Percentiles rank a stretch among this genome's conserved stretches.
Evolutionary conservation across 2,113 vertebrate genomes (phyloP).

Genomic region (Bujurquina vittata): DNA sequence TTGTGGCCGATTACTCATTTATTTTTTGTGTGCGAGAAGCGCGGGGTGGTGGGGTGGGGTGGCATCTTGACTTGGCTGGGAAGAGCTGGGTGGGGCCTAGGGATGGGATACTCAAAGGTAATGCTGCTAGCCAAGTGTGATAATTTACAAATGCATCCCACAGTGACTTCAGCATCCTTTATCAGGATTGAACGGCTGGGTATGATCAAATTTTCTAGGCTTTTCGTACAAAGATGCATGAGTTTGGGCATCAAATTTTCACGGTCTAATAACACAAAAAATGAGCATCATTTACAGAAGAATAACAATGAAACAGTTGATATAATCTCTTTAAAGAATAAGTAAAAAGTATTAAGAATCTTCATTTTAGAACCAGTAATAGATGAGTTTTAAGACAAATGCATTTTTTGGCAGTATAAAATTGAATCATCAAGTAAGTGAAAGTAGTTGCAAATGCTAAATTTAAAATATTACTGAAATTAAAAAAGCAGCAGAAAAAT

Average conservation of each 20-base stretch:
- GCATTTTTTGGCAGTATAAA: neutral
- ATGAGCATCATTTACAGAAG: neutral
- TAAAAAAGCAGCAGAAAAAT: neutral
- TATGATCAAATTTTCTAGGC: neutral
- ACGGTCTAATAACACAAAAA: neutral
- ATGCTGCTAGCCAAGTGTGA: constrained; percentile 6
- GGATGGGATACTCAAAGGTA: constrained; percentile 1
- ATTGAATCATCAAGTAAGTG: neutral
- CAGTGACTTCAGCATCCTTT: neutral
- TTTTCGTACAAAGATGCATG: neutral
- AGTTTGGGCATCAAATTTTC: neutral
- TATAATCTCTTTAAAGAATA: neutral
- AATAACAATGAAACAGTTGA: neutral
- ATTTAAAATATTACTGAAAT: neutral
- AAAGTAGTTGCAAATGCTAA: neutral
- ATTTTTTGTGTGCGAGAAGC: constrained; percentile 59
- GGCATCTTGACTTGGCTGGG: constrained; percentile 50
- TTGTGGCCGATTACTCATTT: constrained; percentile 80
- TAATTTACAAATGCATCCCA: constrained; percentile 18
- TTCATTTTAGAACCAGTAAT: neutral
- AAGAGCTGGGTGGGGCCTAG: constrained; percentile 36
- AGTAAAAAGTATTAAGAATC: neutral
- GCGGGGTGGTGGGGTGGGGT: constrained; percentile 42
- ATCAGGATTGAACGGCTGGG: neutral
- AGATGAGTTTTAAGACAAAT: neutral